Evolutionary conservation across 2,888 invertebrate genomes (phyloP).

Genomic region (Drosophila limbata): DNA sequence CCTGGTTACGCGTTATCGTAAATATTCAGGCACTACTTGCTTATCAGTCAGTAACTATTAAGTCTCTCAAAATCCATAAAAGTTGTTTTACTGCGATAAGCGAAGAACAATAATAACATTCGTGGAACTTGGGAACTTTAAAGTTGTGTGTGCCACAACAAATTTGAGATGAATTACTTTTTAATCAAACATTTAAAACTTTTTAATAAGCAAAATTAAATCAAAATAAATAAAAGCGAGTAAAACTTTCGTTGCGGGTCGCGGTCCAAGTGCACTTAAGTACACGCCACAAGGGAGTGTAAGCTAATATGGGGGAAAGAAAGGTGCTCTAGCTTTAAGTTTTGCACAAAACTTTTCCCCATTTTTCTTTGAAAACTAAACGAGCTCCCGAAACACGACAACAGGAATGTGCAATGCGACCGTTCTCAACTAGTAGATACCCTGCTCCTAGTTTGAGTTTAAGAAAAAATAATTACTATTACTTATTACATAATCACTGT

Average conservation of each 20-base stretch:
- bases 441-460: neutral
- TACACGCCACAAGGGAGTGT: conserved; percentile 23
- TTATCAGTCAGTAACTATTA: conserved; percentile 46
- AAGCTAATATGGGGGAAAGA: neutral
- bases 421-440: neutral
- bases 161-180: conserved; percentile 68
- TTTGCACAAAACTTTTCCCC: conserved; percentile 34
- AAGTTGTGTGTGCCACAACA: conserved; percentile 45
- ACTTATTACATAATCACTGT: no score
- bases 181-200: conserved; percentile 79
- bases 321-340: conserved; percentile 29
- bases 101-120: conserved; percentile 13
- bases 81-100: conserved; percentile 17
- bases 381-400: conserved; percentile 8
- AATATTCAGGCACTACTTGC: conserved; percentile 15
- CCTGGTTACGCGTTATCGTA: conserved; percentile 17
- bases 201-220: conserved; percentile 68
- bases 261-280: conserved; percentile 39
- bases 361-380: conserved; percentile 18
- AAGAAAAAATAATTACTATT: no score
- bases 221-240: conserved; percentile 35
- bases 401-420: neutral
- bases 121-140: conserved; percentile 30
- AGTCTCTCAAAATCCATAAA: conserved; percentile 21
- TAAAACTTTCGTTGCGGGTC: conserved; percentile 28